Base-by-base conservation (phyloP, 2,113 vertebrate genomes). In the Lipophrys pholis region DNA sequence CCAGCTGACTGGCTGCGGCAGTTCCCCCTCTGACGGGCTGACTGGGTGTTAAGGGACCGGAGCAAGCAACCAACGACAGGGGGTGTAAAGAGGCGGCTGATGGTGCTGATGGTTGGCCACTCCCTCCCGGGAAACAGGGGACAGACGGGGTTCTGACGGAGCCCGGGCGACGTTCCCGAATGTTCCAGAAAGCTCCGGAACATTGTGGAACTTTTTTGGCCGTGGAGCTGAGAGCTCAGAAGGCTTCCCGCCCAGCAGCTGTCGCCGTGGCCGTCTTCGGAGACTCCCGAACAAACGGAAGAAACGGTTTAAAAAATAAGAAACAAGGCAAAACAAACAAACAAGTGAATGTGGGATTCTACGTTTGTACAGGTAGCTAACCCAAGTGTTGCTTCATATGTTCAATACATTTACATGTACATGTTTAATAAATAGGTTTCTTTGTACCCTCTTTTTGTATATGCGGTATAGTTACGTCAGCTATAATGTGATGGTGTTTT, bases 371-470 rank as follows among this genome's bases (percentile, higher is more conserved):
- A 91, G 90, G 90, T 86, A 84, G 89, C 89, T 87, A 91, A 92
- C 92, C 90, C 91, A 87, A 73, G 86, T 93, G 93, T 90, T 91
- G 93, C 89, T 90, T 89, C 84, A 78, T 83, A 90, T 88, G 81
- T 91, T 93, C 88, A 85, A 87, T 90, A 93, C 92, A 93, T 92
- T 90, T 92, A 92, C 91, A 91, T 92, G 89, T 92, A 93, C 90
- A 94, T 83, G 70, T 87, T 86, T 87, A 90, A 91, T 91, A 92
- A 91, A 90, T 92, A 88, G 58, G 73, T 79, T 85, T 89, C 87
- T 87, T 82, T 77, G 74, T 83, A 83, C 81, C 85, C 73, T 85
- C 83, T 86, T 84, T 4, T 79, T 85, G 48, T 86, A 78, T 87
- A 88, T 77, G 81, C 4, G 21, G 21, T 30, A 2, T 88, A 51